Evolutionary conservation across 30 jellyfish, hydroid and myxozoan genomes (phyloP).

Genomic region (Sanderia malayensis): DNA sequence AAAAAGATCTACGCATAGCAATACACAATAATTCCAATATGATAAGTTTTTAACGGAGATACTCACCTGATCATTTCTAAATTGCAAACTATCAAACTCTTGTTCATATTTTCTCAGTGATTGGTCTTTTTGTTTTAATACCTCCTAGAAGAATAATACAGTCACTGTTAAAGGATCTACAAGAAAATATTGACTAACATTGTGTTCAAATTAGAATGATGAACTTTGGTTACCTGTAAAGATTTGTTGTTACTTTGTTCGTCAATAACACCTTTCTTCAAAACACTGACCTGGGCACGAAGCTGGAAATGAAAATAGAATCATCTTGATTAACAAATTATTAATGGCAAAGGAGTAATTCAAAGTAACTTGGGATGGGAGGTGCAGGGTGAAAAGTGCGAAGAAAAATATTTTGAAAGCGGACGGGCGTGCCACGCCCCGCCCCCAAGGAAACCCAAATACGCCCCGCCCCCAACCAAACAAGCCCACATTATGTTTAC

Average conservation of each 20-base stretch:
- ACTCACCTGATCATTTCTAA: slow-evolving; percentile 93
- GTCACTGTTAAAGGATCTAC: no score
- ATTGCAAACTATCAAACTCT: slow-evolving; percentile 89
- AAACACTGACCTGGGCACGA: slow-evolving; percentile 92
- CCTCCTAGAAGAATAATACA: slow-evolving; percentile 64
- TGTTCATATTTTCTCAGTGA: slow-evolving; percentile 81
- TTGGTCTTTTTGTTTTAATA: slow-evolving; percentile 87
- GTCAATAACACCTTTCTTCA: slow-evolving; percentile 91
- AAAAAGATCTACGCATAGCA: neutral
- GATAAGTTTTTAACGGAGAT: neutral
- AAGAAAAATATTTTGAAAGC: no score
- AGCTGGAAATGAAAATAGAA: slow-evolving; percentile 45
- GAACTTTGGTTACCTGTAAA: slow-evolving; percentile 78
- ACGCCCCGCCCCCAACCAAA: no score
- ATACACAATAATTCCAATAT: neutral
- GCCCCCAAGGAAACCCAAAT: no score
- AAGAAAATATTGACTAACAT: no score
- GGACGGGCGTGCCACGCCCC: no score
- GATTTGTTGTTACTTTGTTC: slow-evolving; percentile 74
- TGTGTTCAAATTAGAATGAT: no score
- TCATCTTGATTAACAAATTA: no score
- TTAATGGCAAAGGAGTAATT: no score
- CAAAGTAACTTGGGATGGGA: no score
- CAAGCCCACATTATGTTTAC: no score
- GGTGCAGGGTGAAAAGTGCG: no score